These are phyloP conservation scores for Lithophane leautieri DNA, from an alignment of 2,888 invertebrate genomes.

Conservation along the genomic window DNA sequence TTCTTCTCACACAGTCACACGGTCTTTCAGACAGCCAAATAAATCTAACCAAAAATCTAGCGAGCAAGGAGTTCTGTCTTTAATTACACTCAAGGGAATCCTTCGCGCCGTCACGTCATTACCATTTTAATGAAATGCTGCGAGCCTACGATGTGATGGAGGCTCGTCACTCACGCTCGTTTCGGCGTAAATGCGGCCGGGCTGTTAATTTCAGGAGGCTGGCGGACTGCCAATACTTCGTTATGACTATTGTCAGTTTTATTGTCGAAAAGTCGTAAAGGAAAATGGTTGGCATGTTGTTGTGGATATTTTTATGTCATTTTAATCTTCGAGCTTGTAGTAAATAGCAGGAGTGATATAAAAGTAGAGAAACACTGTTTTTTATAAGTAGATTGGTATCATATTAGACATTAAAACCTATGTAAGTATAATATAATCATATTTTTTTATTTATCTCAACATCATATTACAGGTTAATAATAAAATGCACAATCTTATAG, in stretches of 20 bases:
- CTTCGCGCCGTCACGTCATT: conserved; percentile 50
- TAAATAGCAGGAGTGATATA: background rate
- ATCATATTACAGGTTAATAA: too few relatives aligned
- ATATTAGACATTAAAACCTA: too few relatives aligned
- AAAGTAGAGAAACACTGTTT: background rate
- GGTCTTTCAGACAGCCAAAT: conserved; percentile 34
- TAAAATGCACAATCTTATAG: too few relatives aligned
- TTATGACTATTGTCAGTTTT: conserved; percentile 56
- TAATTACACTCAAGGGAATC: conserved; percentile 47
- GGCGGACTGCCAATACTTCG: conserved; percentile 58
- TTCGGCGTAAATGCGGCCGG: conserved; percentile 45
- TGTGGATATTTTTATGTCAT: conserved; percentile 26
- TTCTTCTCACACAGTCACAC: conserved; percentile 12
- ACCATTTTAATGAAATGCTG: conserved; percentile 62
- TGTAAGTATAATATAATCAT: too few relatives aligned
- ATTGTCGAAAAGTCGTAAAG: conserved; percentile 43
- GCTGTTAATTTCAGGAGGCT: conserved; percentile 56
- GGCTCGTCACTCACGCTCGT: conserved; percentile 38
- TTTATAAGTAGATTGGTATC: too few relatives aligned
- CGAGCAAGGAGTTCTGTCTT: conserved; percentile 37
- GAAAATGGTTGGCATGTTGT: conserved; percentile 13
- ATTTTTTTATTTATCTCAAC: too few relatives aligned
- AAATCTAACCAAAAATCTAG: conserved; percentile 51
- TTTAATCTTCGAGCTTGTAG: conserved; percentile 16
- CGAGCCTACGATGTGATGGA: conserved; percentile 20